Evolutionary conservation across 1,140 invertebrate species (phyloP).

Genomic region (Orchesella cincta): DNA sequence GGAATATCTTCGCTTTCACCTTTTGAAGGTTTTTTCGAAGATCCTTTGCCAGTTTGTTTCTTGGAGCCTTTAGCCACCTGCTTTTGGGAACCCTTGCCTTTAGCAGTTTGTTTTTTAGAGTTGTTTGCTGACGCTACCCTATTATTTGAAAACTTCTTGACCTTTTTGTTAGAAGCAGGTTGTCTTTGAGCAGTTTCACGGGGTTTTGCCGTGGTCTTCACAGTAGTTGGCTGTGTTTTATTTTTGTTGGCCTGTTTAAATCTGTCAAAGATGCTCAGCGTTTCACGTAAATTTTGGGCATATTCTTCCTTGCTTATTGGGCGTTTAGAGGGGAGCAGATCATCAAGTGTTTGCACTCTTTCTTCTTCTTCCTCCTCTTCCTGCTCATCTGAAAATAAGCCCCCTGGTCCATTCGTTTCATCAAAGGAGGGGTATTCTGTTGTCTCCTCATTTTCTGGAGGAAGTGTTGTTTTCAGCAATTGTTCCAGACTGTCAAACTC

Average conservation of each 20-base stretch:
- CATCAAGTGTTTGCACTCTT: too few species aligned
- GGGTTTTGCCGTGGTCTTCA: background rate
- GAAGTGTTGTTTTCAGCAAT: background rate
- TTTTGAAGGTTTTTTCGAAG: too few species aligned
- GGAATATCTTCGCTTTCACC: too few species aligned
- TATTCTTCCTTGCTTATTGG: conserved; percentile 1
- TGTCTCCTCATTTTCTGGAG: background rate
- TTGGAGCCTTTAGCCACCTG: background rate
- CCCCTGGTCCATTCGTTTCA: background rate
- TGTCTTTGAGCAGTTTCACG: background rate
- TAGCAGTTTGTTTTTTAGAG: background rate
- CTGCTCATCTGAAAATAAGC: background rate
- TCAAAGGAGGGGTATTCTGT: background rate
- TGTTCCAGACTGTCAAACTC: background rate
- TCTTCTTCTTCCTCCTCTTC: background rate
- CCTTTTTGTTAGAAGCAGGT: background rate
- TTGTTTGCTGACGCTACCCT: too few species aligned
- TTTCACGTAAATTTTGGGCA: background rate
- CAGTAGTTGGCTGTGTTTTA: background rate
- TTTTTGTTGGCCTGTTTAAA: background rate
- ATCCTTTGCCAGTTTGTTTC: background rate
- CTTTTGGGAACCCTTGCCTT: background rate
- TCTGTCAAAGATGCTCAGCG: background rate
- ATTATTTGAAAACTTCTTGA: background rate
- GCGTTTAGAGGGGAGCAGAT: background rate